Evolutionary conservation across 2,888 invertebrate species (phyloP), one percentile per base, ranked within the genome.

Genomic region (Malthinus seriepunctatus): DNA sequence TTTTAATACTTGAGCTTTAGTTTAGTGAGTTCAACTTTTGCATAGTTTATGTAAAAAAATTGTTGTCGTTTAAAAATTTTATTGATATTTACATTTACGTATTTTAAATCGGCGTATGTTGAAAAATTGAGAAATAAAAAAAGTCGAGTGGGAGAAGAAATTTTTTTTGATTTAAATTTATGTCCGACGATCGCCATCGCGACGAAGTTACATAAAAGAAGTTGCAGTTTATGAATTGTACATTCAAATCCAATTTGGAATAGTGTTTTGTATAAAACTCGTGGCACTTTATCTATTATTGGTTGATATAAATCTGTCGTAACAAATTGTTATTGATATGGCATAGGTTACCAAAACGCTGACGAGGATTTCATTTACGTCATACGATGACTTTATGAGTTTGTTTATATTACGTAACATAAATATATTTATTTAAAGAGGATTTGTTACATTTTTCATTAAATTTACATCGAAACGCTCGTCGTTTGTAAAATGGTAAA

Each of bases 241-340:
- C 51, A 39, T 51, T 44, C 44, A 32, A 44, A 42, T 32, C 51
- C 39, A 51, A 51, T 51, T 42, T 42, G 33, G 12, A 51, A 42
- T 51, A 14, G 51, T 34, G 51, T 44, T 51, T 51, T 10, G 51
- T 32, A 44, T 42, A 51, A 50, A 50, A 51, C 15, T 38, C 42
- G 32, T 15, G 42, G 44, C 50, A 50, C 38, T 50, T 50, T 50
- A 32, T 38, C 50, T 37, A 32, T 50, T 50, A 50, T 51, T 51
- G 51, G 32, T 35, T 33, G 39, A 50, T 33, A 51, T 51, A 51
- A 51, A 51, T 51, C 51, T 51, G 42, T 51, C 51, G 32, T 33
- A 37, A 51, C 51, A 56, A 56, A 56, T 56, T 50, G 50, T 56
- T 56, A 56, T 50, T 14, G 50, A 56, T 50, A 42, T 42, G 39